Evolutionary conservation across 2,888 invertebrate genomes (phyloP).

Genomic region (Linyphia triangularis): DNA sequence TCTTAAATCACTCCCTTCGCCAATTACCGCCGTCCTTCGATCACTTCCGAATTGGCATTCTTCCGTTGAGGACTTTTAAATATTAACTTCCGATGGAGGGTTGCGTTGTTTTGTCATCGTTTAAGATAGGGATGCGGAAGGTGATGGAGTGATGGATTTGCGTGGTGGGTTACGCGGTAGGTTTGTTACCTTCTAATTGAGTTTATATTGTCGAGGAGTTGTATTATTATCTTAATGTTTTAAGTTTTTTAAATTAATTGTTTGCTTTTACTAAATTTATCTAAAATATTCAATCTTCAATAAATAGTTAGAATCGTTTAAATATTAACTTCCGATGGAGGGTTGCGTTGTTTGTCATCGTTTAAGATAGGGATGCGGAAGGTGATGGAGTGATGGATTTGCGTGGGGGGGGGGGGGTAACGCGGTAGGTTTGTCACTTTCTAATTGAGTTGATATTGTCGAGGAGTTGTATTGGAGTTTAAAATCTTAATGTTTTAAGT

Average conservation of each 20-base stretch:
- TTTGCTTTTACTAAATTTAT: too few species aligned
- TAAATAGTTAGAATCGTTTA: conserved; percentile 51
- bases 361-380: conserved; percentile 10
- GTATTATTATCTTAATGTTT: too few species aligned
- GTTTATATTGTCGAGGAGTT: too few species aligned
- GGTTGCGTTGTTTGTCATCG: conserved; percentile 9
- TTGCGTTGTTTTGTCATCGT: conserved; percentile 13
- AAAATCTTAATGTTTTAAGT: too few species aligned
- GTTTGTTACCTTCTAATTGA: too few species aligned
- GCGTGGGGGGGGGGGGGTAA: too few species aligned
- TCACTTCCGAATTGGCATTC: conserved; percentile 26
- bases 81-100: conserved; percentile 59
- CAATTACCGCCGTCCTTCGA: conserved; percentile 39
- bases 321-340: conserved; percentile 61
- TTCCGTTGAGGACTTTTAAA: conserved; percentile 56
- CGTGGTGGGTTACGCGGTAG: too few species aligned
- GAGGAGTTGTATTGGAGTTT: too few species aligned
- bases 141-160: conserved; percentile 37
- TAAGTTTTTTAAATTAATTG: too few species aligned
- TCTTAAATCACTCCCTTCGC: conserved; percentile 58
- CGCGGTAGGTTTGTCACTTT: too few species aligned
- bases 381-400: conserved; percentile 33
- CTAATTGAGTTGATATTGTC: too few species aligned
- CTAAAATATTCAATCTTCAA: too few species aligned
- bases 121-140: conserved; percentile 10